These are phyloP conservation scores for Eublepharis macularius DNA, from an alignment of 2,113 vertebrate genomes.

Conservation along the genomic window DNA sequence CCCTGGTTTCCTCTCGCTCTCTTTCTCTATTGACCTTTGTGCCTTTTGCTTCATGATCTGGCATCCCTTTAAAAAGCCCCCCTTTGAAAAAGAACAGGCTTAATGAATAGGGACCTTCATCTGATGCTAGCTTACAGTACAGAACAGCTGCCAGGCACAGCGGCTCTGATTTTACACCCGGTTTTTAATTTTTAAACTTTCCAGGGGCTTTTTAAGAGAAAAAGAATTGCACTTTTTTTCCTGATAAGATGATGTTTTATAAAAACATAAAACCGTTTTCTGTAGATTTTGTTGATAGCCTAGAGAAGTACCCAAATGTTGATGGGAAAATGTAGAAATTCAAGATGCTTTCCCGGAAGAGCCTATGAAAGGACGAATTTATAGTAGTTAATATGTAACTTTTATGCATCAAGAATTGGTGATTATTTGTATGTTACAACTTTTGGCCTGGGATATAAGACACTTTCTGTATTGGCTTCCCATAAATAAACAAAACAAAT, in stretches of 20 bases:
- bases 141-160: conserved; percentile 4
- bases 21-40: conserved; percentile 39
- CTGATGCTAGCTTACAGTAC: not conserved
- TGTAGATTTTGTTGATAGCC: conserved; percentile 72
- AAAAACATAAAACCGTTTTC: conserved; percentile 74
- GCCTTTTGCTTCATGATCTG: not conserved
- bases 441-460: conserved; percentile 80
- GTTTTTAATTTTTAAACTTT: not conserved
- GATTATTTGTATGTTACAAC: conserved; percentile 77
- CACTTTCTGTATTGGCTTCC: conserved; percentile 82
- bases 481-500: conserved; percentile 81
- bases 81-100: not conserved
- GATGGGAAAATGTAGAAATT: conserved; percentile 52
- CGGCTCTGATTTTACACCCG: not conserved
- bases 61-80: not conserved
- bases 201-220: not conserved
- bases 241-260: not conserved
- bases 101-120: not conserved
- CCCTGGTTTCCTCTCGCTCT: not conserved
- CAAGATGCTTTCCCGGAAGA: conserved; percentile 74
- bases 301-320: conserved; percentile 60
- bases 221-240: not conserved
- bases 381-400: conserved; percentile 73
- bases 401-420: conserved; percentile 71
- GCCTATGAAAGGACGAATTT: conserved; percentile 74